Conservation (phyloP, 2,113 vertebrate species). For the Aegypius monachus region DNA sequence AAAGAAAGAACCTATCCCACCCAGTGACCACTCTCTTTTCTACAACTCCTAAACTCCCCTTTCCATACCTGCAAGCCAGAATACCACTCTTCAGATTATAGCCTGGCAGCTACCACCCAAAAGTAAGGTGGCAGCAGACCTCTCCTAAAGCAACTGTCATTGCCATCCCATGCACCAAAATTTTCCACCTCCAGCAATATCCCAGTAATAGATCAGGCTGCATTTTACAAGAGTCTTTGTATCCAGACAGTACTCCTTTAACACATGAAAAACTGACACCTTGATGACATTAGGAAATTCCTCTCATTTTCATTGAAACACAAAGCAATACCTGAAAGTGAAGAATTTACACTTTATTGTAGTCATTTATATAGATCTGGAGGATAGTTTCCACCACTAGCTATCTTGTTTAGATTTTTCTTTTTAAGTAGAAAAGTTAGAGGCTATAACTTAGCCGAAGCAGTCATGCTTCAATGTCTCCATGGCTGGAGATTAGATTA, state of each 20-base stretch:
- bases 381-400: conserved; percentile 6
- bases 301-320: not conserved
- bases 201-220: not conserved
- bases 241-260: not conserved
- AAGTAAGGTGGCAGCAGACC: not conserved
- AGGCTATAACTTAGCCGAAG: conserved; percentile 49
- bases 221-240: not conserved
- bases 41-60: not conserved
- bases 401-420: conserved; percentile 19
- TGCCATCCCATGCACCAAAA: not conserved
- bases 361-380: conserved; percentile 55
- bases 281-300: not conserved
- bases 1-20: not conserved
- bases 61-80: not conserved
- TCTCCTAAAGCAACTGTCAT: not conserved
- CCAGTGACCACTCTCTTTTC: not conserved
- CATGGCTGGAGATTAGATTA: conserved; percentile 40
- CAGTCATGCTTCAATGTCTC: conserved; percentile 2
- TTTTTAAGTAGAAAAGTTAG: conserved; percentile 68
- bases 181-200: not conserved
- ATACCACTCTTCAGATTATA: not conserved
- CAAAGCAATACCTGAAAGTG: not conserved
- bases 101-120: not conserved
- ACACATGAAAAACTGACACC: not conserved
- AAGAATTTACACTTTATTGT: conserved; percentile 70